phyloP scores from a whole-genome alignment of 2,888 invertebrate species.

The Eubasilissa splendida region DNA sequence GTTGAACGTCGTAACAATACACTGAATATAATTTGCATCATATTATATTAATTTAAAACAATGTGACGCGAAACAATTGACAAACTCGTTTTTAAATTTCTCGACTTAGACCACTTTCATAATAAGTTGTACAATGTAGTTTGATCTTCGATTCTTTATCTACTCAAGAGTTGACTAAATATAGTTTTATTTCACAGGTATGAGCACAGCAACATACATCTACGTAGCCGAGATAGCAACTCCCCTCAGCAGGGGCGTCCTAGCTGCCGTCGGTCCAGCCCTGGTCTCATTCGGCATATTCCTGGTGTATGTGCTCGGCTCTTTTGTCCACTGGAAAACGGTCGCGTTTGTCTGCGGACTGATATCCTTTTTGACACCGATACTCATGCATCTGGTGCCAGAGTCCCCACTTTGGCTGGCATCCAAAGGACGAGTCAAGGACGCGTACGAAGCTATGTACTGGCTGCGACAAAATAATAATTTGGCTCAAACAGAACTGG shows the following conservation, averaged over 20 bases:
- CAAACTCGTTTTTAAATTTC: too few species aligned
- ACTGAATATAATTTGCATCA: too few species aligned
- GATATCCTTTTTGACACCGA: slow-evolving; percentile 72
- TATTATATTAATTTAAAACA: too few species aligned
- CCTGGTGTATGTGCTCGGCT: slow-evolving; percentile 79
- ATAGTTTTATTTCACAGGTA: slow-evolving; percentile 70
- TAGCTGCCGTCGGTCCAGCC: slow-evolving; percentile 80
- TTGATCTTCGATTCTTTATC: too few species aligned
- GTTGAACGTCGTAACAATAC: too few species aligned
- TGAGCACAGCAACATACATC: slow-evolving; percentile 79
- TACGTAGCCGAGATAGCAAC: slow-evolving; percentile 81
- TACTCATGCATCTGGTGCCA: slow-evolving; percentile 76
- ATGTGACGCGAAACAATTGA: too few species aligned
- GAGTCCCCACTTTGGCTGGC: slow-evolving; percentile 81
- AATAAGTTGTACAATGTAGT: too few species aligned
- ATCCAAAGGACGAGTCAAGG: slow-evolving; percentile 74
- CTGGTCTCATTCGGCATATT: slow-evolving; percentile 82
- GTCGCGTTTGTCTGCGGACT: slow-evolving; percentile 78
- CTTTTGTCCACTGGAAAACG: slow-evolving; percentile 78
- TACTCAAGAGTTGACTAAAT: not conserved
- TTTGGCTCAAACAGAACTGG: slow-evolving; percentile 76
- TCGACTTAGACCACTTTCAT: too few species aligned
- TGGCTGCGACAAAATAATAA: slow-evolving; percentile 78
- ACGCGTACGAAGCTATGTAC: slow-evolving; percentile 75
- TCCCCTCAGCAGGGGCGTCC: slow-evolving; percentile 78